Evolutionary conservation across 1,140 invertebrate genomes (phyloP).

Genomic region (Mizuhopecten yessoensis): DNA sequence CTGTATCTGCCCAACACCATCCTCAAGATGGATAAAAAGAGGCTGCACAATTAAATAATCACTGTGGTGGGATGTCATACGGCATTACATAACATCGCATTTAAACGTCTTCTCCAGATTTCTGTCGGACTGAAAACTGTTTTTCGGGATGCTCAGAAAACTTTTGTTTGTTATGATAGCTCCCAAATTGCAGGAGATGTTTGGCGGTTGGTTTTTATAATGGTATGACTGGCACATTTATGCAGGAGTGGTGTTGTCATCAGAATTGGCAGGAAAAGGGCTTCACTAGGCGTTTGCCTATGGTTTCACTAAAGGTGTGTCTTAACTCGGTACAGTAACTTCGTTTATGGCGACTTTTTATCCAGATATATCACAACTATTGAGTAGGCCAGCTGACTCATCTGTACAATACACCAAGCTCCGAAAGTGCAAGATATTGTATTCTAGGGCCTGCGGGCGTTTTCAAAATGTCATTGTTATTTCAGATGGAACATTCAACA

Average conservation of each 20-base stretch:
- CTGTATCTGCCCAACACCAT: neutral
- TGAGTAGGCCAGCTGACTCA: neutral
- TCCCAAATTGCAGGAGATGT: neutral
- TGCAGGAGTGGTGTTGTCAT: neutral
- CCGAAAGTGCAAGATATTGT: too few species aligned
- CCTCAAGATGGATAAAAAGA: neutral
- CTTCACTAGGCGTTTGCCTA: neutral
- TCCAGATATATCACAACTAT: neutral
- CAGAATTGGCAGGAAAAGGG: neutral
- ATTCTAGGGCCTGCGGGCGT: neutral
- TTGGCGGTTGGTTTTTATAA: neutral
- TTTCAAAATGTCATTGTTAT: neutral
- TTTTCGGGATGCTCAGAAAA: neutral
- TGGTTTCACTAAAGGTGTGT: neutral
- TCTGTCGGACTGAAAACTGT: neutral
- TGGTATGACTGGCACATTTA: neutral
- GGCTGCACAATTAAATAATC: slow-evolving; percentile 3
- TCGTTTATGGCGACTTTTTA: neutral
- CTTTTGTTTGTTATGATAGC: slow-evolving; percentile 28
- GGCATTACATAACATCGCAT: neutral
- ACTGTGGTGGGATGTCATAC: neutral
- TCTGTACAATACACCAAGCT: neutral
- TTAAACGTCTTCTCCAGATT: neutral
- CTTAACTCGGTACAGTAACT: neutral
- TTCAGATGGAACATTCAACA: neutral